Evolutionary conservation across 1,140 invertebrate species (phyloP).

Genomic region (Pseudomyrmex pallidus): DNA sequence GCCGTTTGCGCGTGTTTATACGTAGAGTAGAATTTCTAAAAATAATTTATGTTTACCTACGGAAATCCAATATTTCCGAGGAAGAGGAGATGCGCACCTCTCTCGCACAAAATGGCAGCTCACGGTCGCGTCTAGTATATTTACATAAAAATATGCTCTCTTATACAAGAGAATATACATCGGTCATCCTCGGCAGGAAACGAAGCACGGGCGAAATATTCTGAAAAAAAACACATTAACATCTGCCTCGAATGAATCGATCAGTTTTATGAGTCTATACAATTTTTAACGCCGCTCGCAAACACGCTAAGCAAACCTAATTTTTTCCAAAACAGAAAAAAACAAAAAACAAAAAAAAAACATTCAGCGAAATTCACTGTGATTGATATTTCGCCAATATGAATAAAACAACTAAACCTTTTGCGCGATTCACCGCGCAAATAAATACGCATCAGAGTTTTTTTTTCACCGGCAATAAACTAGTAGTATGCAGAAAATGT

Average conservation of each 20-base stretch:
- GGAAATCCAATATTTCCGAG: constrained; percentile 55
- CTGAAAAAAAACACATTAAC: not conserved
- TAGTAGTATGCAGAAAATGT: no score
- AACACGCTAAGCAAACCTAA: no score
- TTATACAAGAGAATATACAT: constrained; percentile 29
- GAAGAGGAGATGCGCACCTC: constrained; percentile 44
- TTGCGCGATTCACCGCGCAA: no score
- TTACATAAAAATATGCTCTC: constrained; percentile 50
- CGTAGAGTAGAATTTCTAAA: constrained; percentile 60
- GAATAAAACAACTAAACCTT: no score
- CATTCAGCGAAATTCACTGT: no score
- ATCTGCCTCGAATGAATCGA: not conserved
- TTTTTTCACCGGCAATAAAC: no score
- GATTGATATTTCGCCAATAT: no score
- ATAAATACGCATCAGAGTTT: no score
- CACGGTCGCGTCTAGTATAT: constrained; percentile 45
- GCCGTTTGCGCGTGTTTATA: constrained; percentile 59
- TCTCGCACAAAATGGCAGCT: constrained; percentile 41
- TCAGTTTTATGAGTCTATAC: no score
- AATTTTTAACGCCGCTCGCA: no score
- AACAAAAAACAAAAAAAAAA: no score
- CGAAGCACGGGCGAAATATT: not conserved
- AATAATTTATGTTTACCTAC: constrained; percentile 62
- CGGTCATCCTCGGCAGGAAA: not conserved
- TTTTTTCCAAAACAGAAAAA: no score